Percentiles rank a stretch among this genome's conserved stretches.
Evolutionary conservation across 2,113 vertebrate genomes (phyloP).

Genomic region (Anhinga rufa): DNA sequence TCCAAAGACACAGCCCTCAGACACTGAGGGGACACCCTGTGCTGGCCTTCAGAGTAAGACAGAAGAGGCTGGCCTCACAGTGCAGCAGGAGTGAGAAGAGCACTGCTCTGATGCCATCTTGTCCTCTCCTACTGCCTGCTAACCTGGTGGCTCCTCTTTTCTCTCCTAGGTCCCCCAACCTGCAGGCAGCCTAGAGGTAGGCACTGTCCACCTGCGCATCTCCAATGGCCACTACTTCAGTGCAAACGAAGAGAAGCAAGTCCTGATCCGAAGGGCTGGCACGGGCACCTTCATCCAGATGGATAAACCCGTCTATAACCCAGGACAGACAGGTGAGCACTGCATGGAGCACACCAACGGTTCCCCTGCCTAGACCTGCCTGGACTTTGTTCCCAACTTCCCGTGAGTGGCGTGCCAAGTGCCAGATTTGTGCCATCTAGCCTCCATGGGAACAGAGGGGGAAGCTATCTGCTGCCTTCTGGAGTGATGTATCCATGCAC

Average conservation of each 20-base stretch:
- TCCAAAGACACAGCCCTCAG: not conserved
- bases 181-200: conserved; percentile 10
- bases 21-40: not conserved
- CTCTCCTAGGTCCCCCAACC: conserved; percentile 1
- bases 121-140: not conserved
- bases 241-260: conserved; percentile 36
- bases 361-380: not conserved
- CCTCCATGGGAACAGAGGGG: not conserved
- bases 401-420: rapidly evolving
- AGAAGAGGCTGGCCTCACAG: not conserved
- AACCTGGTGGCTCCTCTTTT: not conserved
- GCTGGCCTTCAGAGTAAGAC: not conserved
- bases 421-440: not conserved
- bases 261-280: conserved; percentile 52
- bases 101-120: not conserved
- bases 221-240: conserved; percentile 37
- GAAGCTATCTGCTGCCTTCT: not conserved
- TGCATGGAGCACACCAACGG: not conserved
- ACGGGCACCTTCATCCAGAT: conserved; percentile 61
- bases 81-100: not conserved
- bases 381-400: not conserved
- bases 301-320: conserved; percentile 46
- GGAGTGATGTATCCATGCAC: no score
- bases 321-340: conserved; percentile 7
- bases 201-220: not conserved